Evolutionary conservation across 2,113 vertebrate genomes (phyloP).

Genomic region (Pseudorectes ferrugineus): DNA sequence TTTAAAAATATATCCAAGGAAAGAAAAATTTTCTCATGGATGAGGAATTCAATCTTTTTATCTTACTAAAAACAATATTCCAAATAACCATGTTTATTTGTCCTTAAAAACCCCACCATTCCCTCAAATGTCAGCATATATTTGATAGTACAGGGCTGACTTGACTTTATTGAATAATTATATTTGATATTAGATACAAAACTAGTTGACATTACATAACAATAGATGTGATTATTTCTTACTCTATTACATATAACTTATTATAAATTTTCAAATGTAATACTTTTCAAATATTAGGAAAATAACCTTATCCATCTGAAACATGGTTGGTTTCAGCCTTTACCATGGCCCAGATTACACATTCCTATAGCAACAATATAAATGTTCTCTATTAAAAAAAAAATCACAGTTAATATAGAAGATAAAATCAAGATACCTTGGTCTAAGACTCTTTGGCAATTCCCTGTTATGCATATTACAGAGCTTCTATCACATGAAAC

Average conservation of each 20-base stretch:
- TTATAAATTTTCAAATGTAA: neutral
- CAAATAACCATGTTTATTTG: neutral
- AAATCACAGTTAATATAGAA: neutral
- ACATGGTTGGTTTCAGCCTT: neutral
- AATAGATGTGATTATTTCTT: neutral
- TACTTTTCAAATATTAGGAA: neutral
- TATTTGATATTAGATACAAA: neutral
- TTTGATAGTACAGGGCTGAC: neutral
- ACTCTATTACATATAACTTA: neutral
- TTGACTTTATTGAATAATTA: neutral
- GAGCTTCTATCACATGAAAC: neutral
- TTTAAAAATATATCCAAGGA: neutral
- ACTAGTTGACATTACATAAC: neutral
- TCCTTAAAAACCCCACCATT: neutral
- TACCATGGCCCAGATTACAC: neutral
- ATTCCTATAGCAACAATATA: neutral
- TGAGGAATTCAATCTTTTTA: neutral
- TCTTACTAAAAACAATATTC: neutral
- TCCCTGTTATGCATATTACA: neutral
- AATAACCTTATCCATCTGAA: neutral
- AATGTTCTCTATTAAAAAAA: neutral
- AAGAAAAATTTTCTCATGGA: neutral
- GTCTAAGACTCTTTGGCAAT: neutral
- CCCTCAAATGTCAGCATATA: neutral
- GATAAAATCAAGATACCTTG: neutral